These are phyloP conservation scores for Betta splendens DNA, from an alignment of 2,797 vertebrate genomes.

Conservation along the genomic window DNA sequence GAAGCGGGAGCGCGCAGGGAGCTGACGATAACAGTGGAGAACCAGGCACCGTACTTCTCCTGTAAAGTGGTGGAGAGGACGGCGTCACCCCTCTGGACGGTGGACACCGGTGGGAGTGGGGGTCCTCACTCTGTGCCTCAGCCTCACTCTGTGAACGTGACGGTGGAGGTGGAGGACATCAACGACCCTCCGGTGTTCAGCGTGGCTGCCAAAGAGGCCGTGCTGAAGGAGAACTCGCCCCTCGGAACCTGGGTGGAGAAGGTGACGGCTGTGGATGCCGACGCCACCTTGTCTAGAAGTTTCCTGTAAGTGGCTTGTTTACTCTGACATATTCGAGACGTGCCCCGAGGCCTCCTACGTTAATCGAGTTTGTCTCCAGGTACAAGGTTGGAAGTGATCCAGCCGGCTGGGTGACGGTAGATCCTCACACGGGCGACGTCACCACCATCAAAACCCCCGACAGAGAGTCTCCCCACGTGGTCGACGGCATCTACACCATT, in stretches of 20 bases:
- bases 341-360: not conserved
- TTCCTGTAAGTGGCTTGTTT: conserved; percentile 57
- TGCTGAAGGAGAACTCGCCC: conserved; percentile 61
- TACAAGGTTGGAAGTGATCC: conserved; percentile 72
- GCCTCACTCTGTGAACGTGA: conserved; percentile 28
- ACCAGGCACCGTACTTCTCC: conserved; percentile 62
- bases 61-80: conserved; percentile 67
- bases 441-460: conserved; percentile 57
- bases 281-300: conserved; percentile 35
- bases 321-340: not conserved
- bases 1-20: conserved; percentile 51
- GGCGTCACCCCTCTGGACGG: conserved; percentile 58
- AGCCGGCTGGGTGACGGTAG: conserved; percentile 70
- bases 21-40: conserved; percentile 66
- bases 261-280: conserved; percentile 65
- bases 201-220: conserved; percentile 15
- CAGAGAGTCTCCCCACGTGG: conserved; percentile 72
- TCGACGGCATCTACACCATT: conserved; percentile 61
- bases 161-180: conserved; percentile 66
- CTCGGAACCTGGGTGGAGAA: conserved; percentile 59
- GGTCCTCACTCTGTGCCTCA: too few species aligned
- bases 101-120: conserved; percentile 29
- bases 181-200: conserved; percentile 72
- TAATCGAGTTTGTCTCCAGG: conserved; percentile 38
- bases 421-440: conserved; percentile 71